Percentiles rank a stretch among this genome's conserved stretches.
phyloP scores from a whole-genome alignment of 2,113 vertebrate species.

The Ranitomeya imitator region DNA sequence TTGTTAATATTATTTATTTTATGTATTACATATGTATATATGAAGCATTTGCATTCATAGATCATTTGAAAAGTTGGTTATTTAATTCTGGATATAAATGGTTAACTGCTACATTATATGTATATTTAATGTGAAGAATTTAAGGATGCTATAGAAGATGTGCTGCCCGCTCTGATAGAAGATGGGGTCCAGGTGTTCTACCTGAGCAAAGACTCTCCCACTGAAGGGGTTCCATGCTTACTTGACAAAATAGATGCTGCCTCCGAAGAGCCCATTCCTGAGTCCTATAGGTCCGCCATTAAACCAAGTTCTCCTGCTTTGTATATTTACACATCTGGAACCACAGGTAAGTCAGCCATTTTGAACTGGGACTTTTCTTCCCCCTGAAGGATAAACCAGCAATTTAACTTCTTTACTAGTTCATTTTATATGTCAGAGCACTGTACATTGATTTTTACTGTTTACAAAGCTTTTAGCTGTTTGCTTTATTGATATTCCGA shows the following conservation, averaged over 20 bases:
- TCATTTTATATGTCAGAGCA: not conserved
- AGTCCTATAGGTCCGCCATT: slow-evolving; percentile 62
- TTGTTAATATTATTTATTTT: not conserved
- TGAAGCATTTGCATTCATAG: not conserved
- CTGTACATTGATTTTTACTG: too few species aligned
- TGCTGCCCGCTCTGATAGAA: slow-evolving; percentile 69
- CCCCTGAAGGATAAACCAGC: not conserved
- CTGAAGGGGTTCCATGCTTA: slow-evolving; percentile 67
- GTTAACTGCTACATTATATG: not conserved
- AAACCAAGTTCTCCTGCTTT: slow-evolving; percentile 66
- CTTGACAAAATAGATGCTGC: slow-evolving; percentile 63
- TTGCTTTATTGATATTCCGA: too few species aligned
- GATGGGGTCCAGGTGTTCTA: slow-evolving; percentile 71
- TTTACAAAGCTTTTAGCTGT: too few species aligned
- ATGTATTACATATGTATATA: not conserved
- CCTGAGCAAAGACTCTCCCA: slow-evolving; percentile 64
- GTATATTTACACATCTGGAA: slow-evolving; percentile 85
- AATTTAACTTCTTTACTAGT: not conserved
- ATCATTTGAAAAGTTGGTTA: not conserved
- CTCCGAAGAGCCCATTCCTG: slow-evolving; percentile 64
- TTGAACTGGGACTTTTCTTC: not conserved
- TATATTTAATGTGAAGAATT: slow-evolving; percentile 68
- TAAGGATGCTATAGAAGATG: slow-evolving; percentile 69
- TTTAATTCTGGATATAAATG: not conserved
- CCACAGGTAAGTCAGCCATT: slow-evolving; percentile 71